These are phyloP conservation scores for Tachina grossa DNA, from an alignment of 2,888 invertebrate species.

Conservation along the genomic window DNA sequence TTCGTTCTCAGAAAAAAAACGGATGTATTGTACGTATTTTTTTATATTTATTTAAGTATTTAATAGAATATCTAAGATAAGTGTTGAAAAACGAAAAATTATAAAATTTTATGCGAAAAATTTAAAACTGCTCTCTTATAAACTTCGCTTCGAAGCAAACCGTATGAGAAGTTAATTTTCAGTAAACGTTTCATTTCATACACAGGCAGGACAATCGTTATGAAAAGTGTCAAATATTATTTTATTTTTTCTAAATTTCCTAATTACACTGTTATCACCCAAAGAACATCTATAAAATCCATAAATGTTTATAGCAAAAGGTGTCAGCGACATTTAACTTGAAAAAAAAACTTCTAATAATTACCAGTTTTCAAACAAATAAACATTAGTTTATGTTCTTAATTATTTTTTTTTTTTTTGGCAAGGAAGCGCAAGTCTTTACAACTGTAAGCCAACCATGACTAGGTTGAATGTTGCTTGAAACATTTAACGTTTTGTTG, in stretches of 20 bases:
- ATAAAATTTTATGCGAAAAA: too few species aligned
- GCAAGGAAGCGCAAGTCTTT: constrained; percentile 10
- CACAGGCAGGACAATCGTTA: too few species aligned
- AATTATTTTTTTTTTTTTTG: not conserved
- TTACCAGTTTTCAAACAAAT: constrained; percentile 32
- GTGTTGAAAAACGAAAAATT: too few species aligned
- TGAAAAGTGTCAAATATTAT: too few species aligned
- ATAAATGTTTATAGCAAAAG: constrained; percentile 38
- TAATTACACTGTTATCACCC: constrained; percentile 47
- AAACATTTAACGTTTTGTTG: constrained; percentile 3
- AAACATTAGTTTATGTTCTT: not conserved
- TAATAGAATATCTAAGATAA: too few species aligned
- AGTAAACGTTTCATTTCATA: not conserved
- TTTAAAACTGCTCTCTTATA: too few species aligned
- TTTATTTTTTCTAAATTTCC: not conserved
- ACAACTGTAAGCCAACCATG: constrained; percentile 47
- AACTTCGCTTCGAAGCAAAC: too few species aligned
- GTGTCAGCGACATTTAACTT: constrained; percentile 58
- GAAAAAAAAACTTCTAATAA: constrained; percentile 10
- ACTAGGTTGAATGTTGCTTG: not conserved
- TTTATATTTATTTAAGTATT: too few species aligned
- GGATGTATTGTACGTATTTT: too few species aligned
- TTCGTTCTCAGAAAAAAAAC: too few species aligned
- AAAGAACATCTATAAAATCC: constrained; percentile 20
- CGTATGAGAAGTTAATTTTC: too few species aligned